Conservation (phyloP, 1,140 invertebrate species). For the Periplaneta americana region DNA sequence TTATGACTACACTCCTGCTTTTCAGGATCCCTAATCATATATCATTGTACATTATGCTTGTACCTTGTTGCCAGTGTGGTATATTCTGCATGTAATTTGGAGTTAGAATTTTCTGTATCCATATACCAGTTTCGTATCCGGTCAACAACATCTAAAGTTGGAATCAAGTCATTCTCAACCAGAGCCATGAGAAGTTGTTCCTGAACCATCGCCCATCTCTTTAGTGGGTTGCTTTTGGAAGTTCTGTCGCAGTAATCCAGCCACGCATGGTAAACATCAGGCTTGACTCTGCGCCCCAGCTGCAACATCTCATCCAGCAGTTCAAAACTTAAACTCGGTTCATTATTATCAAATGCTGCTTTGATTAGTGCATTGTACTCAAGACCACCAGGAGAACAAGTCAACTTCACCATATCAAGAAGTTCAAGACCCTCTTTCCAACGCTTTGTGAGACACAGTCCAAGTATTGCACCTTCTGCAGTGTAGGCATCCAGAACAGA, state of each 20-base stretch:
- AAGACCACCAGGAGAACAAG: slow-evolving; percentile 28
- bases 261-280: background rate
- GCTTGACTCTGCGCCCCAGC: background rate
- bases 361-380: slow-evolving; percentile 42
- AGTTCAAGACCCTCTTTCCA: slow-evolving; percentile 55
- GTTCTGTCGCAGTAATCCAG: background rate
- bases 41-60: too few species aligned
- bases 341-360: slow-evolving; percentile 48
- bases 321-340: slow-evolving; percentile 45
- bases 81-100: background rate
- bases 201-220: slow-evolving; percentile 29
- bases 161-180: slow-evolving; percentile 16
- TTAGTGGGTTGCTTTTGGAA: slow-evolving; percentile 19
- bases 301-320: slow-evolving; percentile 32
- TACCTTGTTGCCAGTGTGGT: background rate
- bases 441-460: slow-evolving; percentile 50
- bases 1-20: too few species aligned
- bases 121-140: slow-evolving; percentile 27
- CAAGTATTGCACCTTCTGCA: slow-evolving; percentile 49
- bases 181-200: slow-evolving; percentile 8
- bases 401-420: slow-evolving; percentile 49
- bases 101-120: slow-evolving; percentile 39
- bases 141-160: slow-evolving; percentile 19
- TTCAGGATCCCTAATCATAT: too few species aligned
- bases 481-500: slow-evolving; percentile 48